phyloP scores from a whole-genome alignment of 2,113 vertebrate genomes.

The Pycnonotus jocosus region DNA sequence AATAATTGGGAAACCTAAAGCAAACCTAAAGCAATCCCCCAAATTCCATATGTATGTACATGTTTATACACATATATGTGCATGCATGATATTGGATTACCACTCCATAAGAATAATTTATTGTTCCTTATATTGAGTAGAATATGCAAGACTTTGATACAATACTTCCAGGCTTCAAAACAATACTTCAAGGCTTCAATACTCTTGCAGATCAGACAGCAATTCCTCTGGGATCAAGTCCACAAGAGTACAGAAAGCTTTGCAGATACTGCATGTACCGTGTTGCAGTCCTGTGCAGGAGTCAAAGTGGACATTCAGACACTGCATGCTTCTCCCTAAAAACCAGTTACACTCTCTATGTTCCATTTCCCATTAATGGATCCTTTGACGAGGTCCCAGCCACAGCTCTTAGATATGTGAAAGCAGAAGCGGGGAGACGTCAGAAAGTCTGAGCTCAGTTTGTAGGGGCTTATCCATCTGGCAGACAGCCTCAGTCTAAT shows the following conservation, averaged over 20 bases:
- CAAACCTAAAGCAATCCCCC: not conserved
- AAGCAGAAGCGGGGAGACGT: not conserved
- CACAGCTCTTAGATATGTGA: not conserved
- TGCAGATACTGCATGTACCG: accelerated
- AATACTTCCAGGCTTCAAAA: not conserved
- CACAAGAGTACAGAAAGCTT: not conserved
- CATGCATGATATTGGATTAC: not conserved
- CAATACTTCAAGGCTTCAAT: not conserved
- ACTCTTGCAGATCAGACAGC: not conserved
- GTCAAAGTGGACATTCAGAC: accelerated
- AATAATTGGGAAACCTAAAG: not conserved
- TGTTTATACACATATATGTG: not conserved
- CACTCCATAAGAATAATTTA: not conserved
- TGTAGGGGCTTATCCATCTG: constrained; percentile 31
- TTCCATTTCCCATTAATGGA: not conserved
- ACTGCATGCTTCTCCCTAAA: not conserved
- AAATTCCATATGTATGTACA: not conserved
- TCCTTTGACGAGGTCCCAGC: not conserved
- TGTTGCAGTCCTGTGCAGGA: accelerated
- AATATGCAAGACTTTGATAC: not conserved
- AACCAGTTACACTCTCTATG: not conserved
- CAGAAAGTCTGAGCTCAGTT: constrained; percentile 31
- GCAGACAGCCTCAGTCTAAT: not conserved
- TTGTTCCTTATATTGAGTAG: not conserved
- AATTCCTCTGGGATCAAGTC: not conserved